A percentile compares a stretch with the other conserved stretches of the same genome.
These are phyloP conservation scores for Hydroisotoma schaefferi DNA, from an alignment of 2,888 invertebrate genomes.

Conservation along the genomic window DNA sequence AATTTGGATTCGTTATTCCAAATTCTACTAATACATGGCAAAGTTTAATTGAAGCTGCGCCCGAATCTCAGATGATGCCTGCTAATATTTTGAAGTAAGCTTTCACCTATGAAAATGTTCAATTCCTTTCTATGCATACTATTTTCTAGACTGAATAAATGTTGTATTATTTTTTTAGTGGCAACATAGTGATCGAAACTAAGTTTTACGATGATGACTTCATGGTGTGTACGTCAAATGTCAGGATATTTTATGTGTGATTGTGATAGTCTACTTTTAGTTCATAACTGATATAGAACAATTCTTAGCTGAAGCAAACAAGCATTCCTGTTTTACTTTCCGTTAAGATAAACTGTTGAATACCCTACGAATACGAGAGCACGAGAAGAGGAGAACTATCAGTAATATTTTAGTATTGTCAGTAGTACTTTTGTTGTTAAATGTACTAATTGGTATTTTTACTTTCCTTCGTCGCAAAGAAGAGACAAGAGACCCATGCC, in stretches of 20 bases:
- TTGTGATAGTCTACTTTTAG: no score
- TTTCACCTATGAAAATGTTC: neutral
- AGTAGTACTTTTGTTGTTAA: no score
- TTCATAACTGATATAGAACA: no score
- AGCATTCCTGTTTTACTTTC: no score
- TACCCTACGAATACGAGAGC: no score
- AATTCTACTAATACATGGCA: constrained; percentile 99
- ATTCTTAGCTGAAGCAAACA: no score
- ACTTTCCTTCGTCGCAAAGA: no score
- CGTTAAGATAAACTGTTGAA: no score
- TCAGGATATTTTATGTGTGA: constrained; percentile 91
- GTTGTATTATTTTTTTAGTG: constrained; percentile 61
- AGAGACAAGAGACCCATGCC: no score
- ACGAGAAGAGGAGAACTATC: no score
- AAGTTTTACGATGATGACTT: constrained; percentile 94
- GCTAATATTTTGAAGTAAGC: constrained; percentile 89
- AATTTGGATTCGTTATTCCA: constrained; percentile 98
- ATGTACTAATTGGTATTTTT: no score
- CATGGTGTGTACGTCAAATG: constrained; percentile 88
- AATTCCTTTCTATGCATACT: neutral
- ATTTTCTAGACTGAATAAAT: neutral
- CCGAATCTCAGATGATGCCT: constrained; percentile 99
- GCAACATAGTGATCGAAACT: constrained; percentile 94
- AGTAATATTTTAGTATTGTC: no score
- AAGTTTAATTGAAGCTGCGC: constrained; percentile 95